Percentiles rank a stretch among this genome's conserved stretches.
These are phyloP conservation scores for Callosobruchus maculatus DNA, from an alignment of 2,888 invertebrate genomes.

Conservation along the genomic window DNA sequence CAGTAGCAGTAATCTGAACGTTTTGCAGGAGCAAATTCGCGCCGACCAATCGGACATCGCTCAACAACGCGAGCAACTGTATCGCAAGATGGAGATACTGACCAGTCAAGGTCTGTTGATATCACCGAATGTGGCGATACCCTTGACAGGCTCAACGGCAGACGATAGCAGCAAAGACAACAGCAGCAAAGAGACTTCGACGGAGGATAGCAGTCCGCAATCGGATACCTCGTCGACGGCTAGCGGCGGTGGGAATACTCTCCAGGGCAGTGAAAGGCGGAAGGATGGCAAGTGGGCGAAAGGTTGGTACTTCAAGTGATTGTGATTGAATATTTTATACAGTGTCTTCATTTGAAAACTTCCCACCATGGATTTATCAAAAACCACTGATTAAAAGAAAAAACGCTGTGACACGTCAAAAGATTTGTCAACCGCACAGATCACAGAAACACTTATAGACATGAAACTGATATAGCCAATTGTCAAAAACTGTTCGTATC, in stretches of 20 bases:
- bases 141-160: constrained; percentile 40
- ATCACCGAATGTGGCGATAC: constrained; percentile 57
- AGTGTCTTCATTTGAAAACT: background rate
- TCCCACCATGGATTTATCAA: too few relatives aligned
- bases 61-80: constrained; percentile 88
- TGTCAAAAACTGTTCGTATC: too few relatives aligned
- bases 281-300: constrained; percentile 45
- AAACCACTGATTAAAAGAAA: too few relatives aligned
- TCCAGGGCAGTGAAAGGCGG: constrained; percentile 35
- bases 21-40: constrained; percentile 58
- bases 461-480: too few relatives aligned
- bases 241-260: constrained; percentile 34
- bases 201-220: constrained; percentile 47
- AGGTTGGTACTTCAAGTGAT: constrained; percentile 20
- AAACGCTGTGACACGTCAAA: too few relatives aligned
- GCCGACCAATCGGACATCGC: constrained; percentile 82
- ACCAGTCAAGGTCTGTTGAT: constrained; percentile 70
- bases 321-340: too few relatives aligned
- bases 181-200: constrained; percentile 46
- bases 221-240: constrained; percentile 44
- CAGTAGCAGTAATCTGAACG: background rate
- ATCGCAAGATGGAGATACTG: constrained; percentile 79
- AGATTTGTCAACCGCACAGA: too few relatives aligned
- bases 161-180: constrained; percentile 44
- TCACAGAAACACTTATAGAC: too few relatives aligned